Percentiles rank a stretch among this genome's conserved stretches.
phyloP scores from a whole-genome alignment of 2,113 vertebrate species.

The Dipodomys merriami region DNA sequence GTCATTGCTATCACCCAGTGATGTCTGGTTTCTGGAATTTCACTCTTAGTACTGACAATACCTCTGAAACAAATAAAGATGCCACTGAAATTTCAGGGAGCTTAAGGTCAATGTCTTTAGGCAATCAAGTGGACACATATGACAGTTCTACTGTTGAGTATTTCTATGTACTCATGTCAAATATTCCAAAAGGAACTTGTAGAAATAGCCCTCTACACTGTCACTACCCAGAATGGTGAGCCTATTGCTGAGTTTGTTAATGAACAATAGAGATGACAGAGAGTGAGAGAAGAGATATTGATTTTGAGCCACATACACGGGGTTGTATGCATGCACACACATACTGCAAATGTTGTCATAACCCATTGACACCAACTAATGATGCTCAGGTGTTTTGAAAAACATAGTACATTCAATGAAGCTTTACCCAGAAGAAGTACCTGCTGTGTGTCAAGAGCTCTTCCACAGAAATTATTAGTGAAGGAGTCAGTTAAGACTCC shows the following conservation, averaged over 20 bases:
- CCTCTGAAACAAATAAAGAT: slow-evolving; percentile 47
- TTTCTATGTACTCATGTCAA: background rate
- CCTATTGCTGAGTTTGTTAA: background rate
- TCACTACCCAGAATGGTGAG: background rate
- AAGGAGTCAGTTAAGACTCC: background rate
- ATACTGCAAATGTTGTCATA: background rate
- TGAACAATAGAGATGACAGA: background rate
- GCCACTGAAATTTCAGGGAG: slow-evolving; percentile 31
- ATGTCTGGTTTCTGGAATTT: slow-evolving; percentile 54
- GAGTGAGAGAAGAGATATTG: background rate
- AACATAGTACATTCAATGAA: slow-evolving; percentile 29
- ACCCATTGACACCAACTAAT: background rate
- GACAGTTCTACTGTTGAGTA: slow-evolving; percentile 3
- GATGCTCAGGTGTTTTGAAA: background rate
- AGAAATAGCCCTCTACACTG: slow-evolving; percentile 12
- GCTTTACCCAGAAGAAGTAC: background rate
- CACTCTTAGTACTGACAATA: slow-evolving; percentile 29
- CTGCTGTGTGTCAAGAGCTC: background rate
- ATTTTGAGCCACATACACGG: background rate
- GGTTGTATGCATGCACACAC: too few species aligned
- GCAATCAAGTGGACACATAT: slow-evolving; percentile 5
- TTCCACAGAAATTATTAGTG: background rate
- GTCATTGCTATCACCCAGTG: background rate
- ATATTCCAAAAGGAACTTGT: background rate
- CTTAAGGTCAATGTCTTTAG: slow-evolving; percentile 62